A percentile compares a stretch with the other conserved stretches of the same genome.
Conservation (phyloP, 1,140 invertebrate genomes). For the Meloidogyne floridensis region DNA sequence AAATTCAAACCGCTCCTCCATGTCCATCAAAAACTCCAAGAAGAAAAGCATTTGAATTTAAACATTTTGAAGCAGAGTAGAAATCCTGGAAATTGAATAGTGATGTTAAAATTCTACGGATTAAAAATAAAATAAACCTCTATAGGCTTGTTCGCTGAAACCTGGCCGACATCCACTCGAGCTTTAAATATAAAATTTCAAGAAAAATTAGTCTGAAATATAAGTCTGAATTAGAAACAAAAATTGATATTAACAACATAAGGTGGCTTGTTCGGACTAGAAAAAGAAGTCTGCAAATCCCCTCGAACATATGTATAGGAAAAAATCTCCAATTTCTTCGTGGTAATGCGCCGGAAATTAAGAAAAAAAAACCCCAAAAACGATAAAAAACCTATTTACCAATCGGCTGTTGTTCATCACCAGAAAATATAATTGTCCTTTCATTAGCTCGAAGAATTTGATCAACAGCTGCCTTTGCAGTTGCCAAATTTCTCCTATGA, state of each 20-base stretch:
- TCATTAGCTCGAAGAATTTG: conserved; percentile 21
- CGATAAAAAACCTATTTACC: neutral
- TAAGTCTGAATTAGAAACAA: no score
- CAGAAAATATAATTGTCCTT: neutral
- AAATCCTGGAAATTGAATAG: conserved; percentile 50
- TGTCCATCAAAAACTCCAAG: conserved; percentile 65
- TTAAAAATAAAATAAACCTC: conserved; percentile 54
- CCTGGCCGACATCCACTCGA: conserved; percentile 56
- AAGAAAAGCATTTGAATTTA: conserved; percentile 59
- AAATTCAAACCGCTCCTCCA: conserved; percentile 47
- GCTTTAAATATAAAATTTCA: conserved; percentile 22
- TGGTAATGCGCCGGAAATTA: neutral
- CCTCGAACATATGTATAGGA: no score
- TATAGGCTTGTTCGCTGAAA: conserved; percentile 62
- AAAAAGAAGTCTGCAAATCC: no score
- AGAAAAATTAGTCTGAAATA: no score
- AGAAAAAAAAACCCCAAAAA: neutral
- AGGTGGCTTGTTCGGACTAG: no score
- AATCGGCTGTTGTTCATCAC: neutral
- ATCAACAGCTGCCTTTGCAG: conserved; percentile 11
- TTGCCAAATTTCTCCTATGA: neutral
- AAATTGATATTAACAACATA: no score
- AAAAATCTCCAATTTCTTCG: no score
- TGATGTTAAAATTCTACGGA: no score
- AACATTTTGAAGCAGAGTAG: conserved; percentile 62